Conservation (phyloP, 2,113 vertebrate genomes). For the Gasterosteus aculeatus region DNA sequence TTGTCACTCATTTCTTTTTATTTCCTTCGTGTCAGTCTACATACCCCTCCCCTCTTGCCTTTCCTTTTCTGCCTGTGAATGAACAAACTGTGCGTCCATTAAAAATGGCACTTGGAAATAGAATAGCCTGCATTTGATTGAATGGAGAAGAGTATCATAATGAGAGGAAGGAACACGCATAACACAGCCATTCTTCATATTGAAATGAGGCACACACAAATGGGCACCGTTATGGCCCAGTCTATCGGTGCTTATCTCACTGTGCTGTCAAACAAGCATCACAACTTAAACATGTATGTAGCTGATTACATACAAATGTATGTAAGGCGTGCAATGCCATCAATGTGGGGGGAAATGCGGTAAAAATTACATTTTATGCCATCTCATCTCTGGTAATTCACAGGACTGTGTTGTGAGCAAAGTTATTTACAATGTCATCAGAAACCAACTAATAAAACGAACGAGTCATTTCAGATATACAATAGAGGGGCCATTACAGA, state of each 20-base stretch:
- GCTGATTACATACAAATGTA: neutral
- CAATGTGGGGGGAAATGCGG: constrained; percentile 1
- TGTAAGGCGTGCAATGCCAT: neutral
- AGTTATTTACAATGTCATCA: constrained; percentile 61
- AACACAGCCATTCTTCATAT: constrained; percentile 56
- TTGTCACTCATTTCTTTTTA: constrained; percentile 32
- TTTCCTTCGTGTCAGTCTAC: constrained; percentile 28
- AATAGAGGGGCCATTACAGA: constrained; percentile 59
- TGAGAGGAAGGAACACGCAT: constrained; percentile 43
- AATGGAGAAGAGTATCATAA: constrained; percentile 57
- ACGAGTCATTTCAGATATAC: constrained; percentile 66
- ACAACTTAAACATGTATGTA: constrained; percentile 17
- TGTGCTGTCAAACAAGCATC: constrained; percentile 6
- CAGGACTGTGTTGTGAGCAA: constrained; percentile 40
- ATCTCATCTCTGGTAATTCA: constrained; percentile 49
- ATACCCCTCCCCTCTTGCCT: neutral
- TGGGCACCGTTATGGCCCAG: constrained; percentile 37
- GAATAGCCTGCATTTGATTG: constrained; percentile 46
- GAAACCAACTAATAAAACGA: constrained; percentile 70
- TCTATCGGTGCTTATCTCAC: constrained; percentile 44
- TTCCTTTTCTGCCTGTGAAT: constrained; percentile 46
- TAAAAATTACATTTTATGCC: constrained; percentile 35
- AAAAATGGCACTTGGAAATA: constrained; percentile 69
- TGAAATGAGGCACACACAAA: constrained; percentile 49
- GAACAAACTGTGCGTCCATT: constrained; percentile 66